phyloP scores from a whole-genome alignment of 2,888 invertebrate species.

The Pyrochroa serraticornis region DNA sequence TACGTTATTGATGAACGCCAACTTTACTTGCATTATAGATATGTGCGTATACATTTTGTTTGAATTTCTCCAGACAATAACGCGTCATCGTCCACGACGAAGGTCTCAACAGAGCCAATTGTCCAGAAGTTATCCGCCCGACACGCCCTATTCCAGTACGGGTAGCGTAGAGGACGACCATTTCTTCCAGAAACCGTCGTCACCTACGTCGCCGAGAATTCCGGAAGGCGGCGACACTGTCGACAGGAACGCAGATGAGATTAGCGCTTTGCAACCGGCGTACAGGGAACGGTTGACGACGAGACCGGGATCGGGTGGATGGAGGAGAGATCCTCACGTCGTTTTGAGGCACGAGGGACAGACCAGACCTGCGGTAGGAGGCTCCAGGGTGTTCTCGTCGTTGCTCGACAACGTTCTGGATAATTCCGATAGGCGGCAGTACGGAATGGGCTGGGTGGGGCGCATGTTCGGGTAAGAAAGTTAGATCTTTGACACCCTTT shows the following conservation, averaged over 20 bases:
- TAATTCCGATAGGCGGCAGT: constrained; percentile 87
- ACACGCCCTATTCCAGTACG: constrained; percentile 39
- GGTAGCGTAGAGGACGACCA: constrained; percentile 59
- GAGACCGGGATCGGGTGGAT: constrained; percentile 56
- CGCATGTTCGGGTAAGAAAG: constrained; percentile 72
- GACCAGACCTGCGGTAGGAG: constrained; percentile 60
- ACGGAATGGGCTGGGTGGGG: constrained; percentile 83
- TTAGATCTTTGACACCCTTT: too few relatives aligned
- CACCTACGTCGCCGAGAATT: constrained; percentile 59
- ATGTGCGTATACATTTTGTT: constrained; percentile 1
- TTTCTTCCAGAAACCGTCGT: constrained; percentile 64
- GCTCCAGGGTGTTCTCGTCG: constrained; percentile 74
- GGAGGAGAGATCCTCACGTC: constrained; percentile 60
- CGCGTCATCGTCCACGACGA: constrained; percentile 65
- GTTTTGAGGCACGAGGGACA: constrained; percentile 44
- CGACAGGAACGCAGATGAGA: constrained; percentile 35
- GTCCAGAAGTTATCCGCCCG: constrained; percentile 75
- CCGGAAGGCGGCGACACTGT: constrained; percentile 42
- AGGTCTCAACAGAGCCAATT: constrained; percentile 67
- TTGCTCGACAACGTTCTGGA: constrained; percentile 87
- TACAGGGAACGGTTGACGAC: constrained; percentile 55
- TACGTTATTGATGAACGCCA: neutral
- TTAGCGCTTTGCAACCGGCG: constrained; percentile 29
- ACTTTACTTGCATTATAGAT: neutral
- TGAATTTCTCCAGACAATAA: constrained; percentile 61